Evolutionary conservation across 2,888 invertebrate genomes (phyloP).

Genomic region (Hydropsyche betteni): DNA sequence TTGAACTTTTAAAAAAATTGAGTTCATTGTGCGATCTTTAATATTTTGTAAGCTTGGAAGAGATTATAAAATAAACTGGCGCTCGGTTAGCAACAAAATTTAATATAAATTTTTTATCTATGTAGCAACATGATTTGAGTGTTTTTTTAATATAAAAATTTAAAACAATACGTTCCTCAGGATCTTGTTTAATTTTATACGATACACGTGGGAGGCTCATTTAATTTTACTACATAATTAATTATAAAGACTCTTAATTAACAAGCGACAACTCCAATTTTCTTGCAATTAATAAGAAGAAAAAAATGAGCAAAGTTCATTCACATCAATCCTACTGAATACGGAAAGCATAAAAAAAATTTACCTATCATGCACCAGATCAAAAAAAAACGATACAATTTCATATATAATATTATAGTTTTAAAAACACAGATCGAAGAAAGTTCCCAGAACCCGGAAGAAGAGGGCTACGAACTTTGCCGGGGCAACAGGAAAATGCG

Average conservation of each 20-base stretch:
- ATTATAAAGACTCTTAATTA: no score
- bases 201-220: no score
- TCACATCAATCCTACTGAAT: no score
- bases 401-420: neutral
- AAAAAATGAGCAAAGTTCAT: no score
- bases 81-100: neutral
- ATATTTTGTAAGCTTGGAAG: slow-evolving; percentile 35
- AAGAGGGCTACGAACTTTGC: slow-evolving; percentile 21
- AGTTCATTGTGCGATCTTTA: neutral
- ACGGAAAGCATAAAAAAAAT: no score
- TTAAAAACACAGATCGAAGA: slow-evolving; percentile 17
- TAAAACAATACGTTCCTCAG: no score
- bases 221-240: no score
- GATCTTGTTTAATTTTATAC: no score
- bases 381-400: no score
- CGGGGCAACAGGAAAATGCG: slow-evolving; percentile 28
- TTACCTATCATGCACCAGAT: no score
- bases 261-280: no score
- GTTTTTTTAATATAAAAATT: neutral
- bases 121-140: neutral
- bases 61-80: slow-evolving; percentile 21
- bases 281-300: no score
- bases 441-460: slow-evolving; percentile 24
- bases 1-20: neutral
- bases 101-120: neutral